phyloP scores from a whole-genome alignment of 2,113 vertebrate species.

The Notothenia rossii region DNA sequence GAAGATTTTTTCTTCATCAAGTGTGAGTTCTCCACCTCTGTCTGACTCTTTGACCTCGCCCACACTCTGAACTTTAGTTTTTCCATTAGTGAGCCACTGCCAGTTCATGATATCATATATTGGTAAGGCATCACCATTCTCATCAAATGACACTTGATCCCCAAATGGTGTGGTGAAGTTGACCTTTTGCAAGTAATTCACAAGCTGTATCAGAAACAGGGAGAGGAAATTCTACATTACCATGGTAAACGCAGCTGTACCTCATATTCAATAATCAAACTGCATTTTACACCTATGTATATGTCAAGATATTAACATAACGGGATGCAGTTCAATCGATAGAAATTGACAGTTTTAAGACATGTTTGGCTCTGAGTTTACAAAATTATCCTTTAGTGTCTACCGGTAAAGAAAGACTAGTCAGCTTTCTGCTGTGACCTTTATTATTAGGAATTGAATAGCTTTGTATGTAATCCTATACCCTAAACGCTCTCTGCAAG shows the following conservation, averaged over 20 bases:
- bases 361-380: not conserved
- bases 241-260: not conserved
- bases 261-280: not conserved
- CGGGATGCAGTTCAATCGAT: no score
- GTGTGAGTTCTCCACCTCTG: slow-evolving; percentile 61
- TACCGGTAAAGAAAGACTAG: not conserved
- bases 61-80: slow-evolving; percentile 60
- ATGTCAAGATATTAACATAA: not conserved
- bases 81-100: slow-evolving; percentile 69
- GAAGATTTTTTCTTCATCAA: slow-evolving; percentile 73
- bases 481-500: not conserved
- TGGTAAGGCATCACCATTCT: slow-evolving; percentile 79
- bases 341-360: not conserved
- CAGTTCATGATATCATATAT: slow-evolving; percentile 84
- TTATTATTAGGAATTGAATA: not conserved
- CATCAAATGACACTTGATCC: slow-evolving; percentile 79
- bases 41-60: slow-evolving; percentile 71
- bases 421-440: not conserved
- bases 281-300: not conserved
- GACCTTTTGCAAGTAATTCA: slow-evolving; percentile 75
- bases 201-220: slow-evolving; percentile 60
- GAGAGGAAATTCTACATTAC: not conserved
- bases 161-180: slow-evolving; percentile 79
- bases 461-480: not conserved
- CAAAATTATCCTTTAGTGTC: not conserved